Evolutionary conservation across 2,113 vertebrate genomes (phyloP).

Genomic region (Ophthalmolycus amberensis): DNA sequence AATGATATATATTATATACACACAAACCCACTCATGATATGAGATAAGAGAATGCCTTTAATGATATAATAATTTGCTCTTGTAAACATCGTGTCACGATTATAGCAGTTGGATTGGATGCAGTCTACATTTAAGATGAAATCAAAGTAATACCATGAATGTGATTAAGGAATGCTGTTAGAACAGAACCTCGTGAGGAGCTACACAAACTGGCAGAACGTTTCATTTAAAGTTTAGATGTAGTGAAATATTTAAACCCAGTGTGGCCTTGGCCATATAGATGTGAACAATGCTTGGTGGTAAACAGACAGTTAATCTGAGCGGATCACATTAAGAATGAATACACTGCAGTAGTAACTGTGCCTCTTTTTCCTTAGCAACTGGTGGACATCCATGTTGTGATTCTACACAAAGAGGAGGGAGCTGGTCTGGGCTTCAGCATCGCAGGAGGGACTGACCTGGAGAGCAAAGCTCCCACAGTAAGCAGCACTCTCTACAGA

Average conservation of each 20-base stretch:
- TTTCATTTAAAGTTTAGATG: background rate
- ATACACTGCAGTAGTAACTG: background rate
- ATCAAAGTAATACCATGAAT: too few relatives aligned
- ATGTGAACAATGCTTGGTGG: background rate
- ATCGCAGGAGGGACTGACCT: slow-evolving; percentile 92
- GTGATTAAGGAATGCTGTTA: too few relatives aligned
- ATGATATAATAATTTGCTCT: too few relatives aligned
- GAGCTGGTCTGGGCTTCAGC: slow-evolving; percentile 92
- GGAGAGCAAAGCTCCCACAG: slow-evolving; percentile 90
- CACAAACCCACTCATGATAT: too few relatives aligned
- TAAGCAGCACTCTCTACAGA: slow-evolving; percentile 76
- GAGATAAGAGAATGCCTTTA: too few relatives aligned
- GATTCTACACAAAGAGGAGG: slow-evolving; percentile 94
- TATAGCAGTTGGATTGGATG: too few relatives aligned
- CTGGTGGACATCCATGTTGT: slow-evolving; percentile 92
- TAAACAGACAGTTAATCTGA: background rate
- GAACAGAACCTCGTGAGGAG: too few relatives aligned
- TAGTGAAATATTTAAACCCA: background rate
- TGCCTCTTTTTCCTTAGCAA: slow-evolving; percentile 81
- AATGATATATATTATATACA: too few relatives aligned
- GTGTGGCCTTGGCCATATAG: background rate
- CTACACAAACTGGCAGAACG: too few relatives aligned
- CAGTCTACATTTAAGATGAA: too few relatives aligned
- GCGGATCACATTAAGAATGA: background rate
- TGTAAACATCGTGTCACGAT: too few relatives aligned